Evolutionary conservation across 1,140 invertebrate genomes (phyloP).

Genomic region (Adoxophyes honmai): DNA sequence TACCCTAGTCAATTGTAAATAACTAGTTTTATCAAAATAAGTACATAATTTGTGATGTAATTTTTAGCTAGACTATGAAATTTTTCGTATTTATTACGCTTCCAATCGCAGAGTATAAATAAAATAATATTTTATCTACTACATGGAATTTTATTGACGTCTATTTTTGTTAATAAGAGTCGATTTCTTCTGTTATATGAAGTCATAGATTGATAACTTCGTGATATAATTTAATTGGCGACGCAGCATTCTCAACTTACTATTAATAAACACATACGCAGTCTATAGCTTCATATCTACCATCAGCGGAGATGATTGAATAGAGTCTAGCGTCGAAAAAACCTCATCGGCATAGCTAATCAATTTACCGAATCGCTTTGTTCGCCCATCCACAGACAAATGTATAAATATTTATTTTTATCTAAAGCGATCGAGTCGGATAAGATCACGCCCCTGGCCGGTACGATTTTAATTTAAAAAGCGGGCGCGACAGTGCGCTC

Average conservation of each 20-base stretch:
- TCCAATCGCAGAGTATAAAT: slow-evolving; percentile 73
- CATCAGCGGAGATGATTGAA: slow-evolving; percentile 38
- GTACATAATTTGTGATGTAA: slow-evolving; percentile 74
- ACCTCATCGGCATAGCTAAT: slow-evolving; percentile 57
- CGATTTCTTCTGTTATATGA: not conserved
- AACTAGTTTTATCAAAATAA: slow-evolving; percentile 45
- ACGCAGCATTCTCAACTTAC: slow-evolving; percentile 1
- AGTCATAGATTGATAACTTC: not conserved
- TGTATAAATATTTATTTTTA: slow-evolving; percentile 77
- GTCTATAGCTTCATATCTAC: slow-evolving; percentile 24
- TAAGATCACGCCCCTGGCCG: slow-evolving; percentile 60
- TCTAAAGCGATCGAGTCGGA: slow-evolving; percentile 74
- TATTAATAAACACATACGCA: slow-evolving; percentile 12
- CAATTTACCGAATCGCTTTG: slow-evolving; percentile 70
- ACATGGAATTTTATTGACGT: slow-evolving; percentile 45
- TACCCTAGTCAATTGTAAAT: slow-evolving; percentile 77
- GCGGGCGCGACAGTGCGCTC: slow-evolving; percentile 58
- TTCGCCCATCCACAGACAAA: slow-evolving; percentile 65
- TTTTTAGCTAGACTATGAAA: slow-evolving; percentile 68
- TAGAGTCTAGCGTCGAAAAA: slow-evolving; percentile 35
- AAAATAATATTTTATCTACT: slow-evolving; percentile 73
- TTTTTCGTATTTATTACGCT: slow-evolving; percentile 76
- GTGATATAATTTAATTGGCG: not conserved
- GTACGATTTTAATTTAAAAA: slow-evolving; percentile 71
- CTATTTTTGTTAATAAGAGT: slow-evolving; percentile 18